Evolutionary conservation across 2,797 vertebrate species (phyloP).

Genomic region (Percopsis omiscomaycus): DNA sequence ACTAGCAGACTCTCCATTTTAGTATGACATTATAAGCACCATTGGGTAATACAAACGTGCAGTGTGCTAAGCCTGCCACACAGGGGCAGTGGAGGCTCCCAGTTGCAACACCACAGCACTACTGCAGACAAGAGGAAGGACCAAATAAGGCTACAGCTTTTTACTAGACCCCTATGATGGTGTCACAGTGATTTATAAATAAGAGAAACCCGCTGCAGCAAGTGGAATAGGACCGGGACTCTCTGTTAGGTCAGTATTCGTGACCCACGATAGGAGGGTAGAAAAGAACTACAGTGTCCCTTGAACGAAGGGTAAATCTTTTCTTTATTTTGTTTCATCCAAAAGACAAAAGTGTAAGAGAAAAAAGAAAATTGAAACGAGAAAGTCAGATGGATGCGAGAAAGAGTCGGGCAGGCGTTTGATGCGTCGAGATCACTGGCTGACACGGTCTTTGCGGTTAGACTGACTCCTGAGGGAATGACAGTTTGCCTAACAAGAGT

Average conservation of each 20-base stretch:
- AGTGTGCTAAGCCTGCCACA: constrained; percentile 56
- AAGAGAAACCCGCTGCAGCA: constrained; percentile 60
- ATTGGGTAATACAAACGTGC: constrained; percentile 18
- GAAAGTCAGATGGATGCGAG: constrained; percentile 2
- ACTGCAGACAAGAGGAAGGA: constrained; percentile 49
- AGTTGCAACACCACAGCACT: constrained; percentile 47
- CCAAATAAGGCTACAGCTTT: constrained; percentile 75
- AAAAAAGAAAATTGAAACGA: too few species aligned
- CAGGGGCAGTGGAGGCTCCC: constrained; percentile 64
- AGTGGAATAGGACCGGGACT: constrained; percentile 31
- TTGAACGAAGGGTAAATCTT: constrained; percentile 1
- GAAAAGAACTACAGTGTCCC: constrained; percentile 9
- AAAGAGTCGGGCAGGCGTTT: too few species aligned
- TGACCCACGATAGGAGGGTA: constrained; percentile 16
- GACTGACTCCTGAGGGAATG: constrained; percentile 12
- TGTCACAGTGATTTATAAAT: constrained; percentile 78
- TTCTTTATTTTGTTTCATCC: constrained; percentile 5
- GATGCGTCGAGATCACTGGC: not conserved
- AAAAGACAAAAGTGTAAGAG: too few species aligned
- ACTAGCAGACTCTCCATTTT: not conserved
- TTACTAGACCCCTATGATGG: constrained; percentile 62
- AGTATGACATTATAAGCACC: not conserved
- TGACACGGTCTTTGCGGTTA: not conserved
- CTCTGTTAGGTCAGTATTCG: constrained; percentile 31
- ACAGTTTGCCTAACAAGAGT: constrained; percentile 25